Evolutionary conservation across 1,140 invertebrate species (phyloP).

Genomic region (Fopius arisanus): DNA sequence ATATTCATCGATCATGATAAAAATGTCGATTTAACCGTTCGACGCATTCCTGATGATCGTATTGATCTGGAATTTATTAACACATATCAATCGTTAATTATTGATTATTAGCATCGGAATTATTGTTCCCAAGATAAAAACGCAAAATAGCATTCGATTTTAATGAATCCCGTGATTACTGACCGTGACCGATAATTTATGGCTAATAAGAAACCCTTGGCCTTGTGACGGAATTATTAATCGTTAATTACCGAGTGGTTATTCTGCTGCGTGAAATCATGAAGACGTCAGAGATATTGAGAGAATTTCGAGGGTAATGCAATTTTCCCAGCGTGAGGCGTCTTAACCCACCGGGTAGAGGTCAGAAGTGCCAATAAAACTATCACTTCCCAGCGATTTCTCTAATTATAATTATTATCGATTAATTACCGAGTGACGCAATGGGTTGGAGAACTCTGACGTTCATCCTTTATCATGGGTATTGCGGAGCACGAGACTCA

Average conservation of each 20-base stretch:
- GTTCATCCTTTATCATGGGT: not conserved
- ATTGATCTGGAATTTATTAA: slow-evolving; percentile 2
- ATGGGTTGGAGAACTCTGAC: not conserved
- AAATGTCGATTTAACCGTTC: not conserved
- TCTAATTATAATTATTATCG: slow-evolving; percentile 41
- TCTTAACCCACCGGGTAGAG: slow-evolving; percentile 24
- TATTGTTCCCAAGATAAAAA: not conserved
- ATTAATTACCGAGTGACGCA: slow-evolving; percentile 35
- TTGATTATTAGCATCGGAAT: not conserved
- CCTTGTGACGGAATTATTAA: not conserved
- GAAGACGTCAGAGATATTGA: not conserved
- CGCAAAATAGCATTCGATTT: not conserved
- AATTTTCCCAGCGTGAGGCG: not conserved
- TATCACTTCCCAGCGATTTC: slow-evolving; percentile 32
- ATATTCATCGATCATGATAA: not conserved
- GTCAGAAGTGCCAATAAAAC: slow-evolving; percentile 42
- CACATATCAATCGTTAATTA: not conserved
- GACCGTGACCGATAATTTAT: not conserved
- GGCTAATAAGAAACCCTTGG: not conserved
- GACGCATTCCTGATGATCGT: not conserved
- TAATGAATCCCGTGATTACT: not conserved
- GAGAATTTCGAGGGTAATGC: not conserved
- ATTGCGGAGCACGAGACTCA: not conserved
- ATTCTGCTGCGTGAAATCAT: not conserved
- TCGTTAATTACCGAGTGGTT: not conserved